Evolutionary conservation across 2,797 vertebrate species (phyloP).

Genomic region (Pangasius sanitwongsei): DNA sequence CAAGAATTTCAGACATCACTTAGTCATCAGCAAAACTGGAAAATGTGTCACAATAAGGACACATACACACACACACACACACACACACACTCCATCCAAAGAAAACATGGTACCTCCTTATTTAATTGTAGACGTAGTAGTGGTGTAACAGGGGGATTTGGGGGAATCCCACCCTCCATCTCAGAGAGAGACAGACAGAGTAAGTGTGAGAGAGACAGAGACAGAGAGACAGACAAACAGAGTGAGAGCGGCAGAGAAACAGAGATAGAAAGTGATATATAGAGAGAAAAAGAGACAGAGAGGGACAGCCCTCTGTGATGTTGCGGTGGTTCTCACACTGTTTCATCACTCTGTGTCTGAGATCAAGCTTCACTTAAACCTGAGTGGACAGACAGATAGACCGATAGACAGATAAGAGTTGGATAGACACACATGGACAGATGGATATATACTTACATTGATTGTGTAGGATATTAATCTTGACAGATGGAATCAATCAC

Average conservation of each 20-base stretch:
- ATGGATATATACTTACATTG: not conserved
- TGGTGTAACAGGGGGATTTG: slow-evolving; percentile 30
- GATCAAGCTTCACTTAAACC: not conserved
- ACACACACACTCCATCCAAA: slow-evolving; percentile 2
- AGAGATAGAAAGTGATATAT: not conserved
- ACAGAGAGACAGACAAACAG: not conserved
- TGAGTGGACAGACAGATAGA: not conserved
- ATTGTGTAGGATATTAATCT: not conserved
- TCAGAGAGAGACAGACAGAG: not conserved
- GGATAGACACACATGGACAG: not conserved
- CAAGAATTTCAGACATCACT: slow-evolving; percentile 17
- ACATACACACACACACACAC: slow-evolving; percentile 20
- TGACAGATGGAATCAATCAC: not conserved
- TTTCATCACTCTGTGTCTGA: slow-evolving; percentile 37
- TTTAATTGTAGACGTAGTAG: slow-evolving; percentile 31
- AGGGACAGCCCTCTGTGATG: not conserved
- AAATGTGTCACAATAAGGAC: slow-evolving; percentile 13
- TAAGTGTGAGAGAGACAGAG: not conserved
- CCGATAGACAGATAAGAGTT: not conserved
- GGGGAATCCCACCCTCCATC: slow-evolving; percentile 28
- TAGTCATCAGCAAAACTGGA: slow-evolving; percentile 31
- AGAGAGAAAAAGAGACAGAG: not conserved
- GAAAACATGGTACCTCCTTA: slow-evolving; percentile 35
- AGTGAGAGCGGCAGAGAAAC: not conserved
- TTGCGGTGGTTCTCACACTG: slow-evolving; percentile 19